Conservation (phyloP, 2,113 vertebrate species). For the Acinonyx jubatus region DNA sequence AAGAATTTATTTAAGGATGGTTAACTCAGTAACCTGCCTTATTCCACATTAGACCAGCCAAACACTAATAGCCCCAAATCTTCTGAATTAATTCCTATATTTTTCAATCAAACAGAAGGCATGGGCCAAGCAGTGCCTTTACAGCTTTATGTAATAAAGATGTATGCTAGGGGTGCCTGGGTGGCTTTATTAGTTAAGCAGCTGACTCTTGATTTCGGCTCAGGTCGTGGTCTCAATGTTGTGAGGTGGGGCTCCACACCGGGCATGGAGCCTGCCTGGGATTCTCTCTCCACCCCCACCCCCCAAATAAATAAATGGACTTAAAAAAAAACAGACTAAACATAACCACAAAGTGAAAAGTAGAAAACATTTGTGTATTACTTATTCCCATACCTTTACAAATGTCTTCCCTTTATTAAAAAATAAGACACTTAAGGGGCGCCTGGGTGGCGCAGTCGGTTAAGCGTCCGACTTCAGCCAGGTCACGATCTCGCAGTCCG, state of each 20-base stretch:
- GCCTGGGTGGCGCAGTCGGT: no score
- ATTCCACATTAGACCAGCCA: slow-evolving; percentile 47
- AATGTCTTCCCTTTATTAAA: slow-evolving; percentile 26
- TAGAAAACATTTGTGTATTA: slow-evolving; percentile 22
- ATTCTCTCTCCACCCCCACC: no score
- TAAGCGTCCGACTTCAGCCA: no score
- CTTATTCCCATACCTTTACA: slow-evolving; percentile 13
- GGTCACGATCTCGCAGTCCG: no score
- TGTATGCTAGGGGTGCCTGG: background rate
- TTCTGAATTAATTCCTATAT: slow-evolving; percentile 36
- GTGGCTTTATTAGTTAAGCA: no score
- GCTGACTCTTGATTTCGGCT: no score
- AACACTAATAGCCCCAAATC: background rate
- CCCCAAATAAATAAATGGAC: no score
- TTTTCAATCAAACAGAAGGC: background rate
- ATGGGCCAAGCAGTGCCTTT: background rate
- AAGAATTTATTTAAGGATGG: background rate
- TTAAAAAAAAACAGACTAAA: background rate
- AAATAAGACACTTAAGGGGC: background rate
- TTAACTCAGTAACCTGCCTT: background rate
- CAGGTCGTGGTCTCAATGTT: no score
- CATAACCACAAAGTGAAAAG: slow-evolving; percentile 47
- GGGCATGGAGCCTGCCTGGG: no score
- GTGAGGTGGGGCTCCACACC: no score
- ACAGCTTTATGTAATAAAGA: slow-evolving; percentile 3